Evolutionary conservation across 2,113 vertebrate genomes (phyloP).

Genomic region (Pomatorhinus ruficollis): DNA sequence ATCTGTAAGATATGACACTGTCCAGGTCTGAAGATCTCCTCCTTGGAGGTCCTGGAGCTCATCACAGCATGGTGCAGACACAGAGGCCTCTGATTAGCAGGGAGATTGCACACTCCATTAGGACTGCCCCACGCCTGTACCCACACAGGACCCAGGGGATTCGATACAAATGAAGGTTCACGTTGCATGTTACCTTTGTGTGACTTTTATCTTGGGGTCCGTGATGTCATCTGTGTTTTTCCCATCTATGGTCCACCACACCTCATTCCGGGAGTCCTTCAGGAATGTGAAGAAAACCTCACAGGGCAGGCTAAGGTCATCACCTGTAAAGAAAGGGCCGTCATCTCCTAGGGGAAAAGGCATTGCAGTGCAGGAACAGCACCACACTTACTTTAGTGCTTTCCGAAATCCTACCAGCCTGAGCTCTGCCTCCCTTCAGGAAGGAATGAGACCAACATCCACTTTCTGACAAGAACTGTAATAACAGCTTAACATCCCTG

Average conservation of each 20-base stretch:
- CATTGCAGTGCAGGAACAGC: neutral
- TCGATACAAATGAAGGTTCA: neutral
- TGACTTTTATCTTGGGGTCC: slow-evolving; percentile 67
- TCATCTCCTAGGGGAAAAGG: neutral
- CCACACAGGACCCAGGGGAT: neutral
- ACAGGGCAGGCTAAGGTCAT: slow-evolving; percentile 76
- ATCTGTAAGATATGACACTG: neutral
- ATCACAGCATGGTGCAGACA: neutral
- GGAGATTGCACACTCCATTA: neutral
- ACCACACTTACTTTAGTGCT: neutral
- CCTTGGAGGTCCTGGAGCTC: neutral
- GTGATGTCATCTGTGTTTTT: slow-evolving; percentile 74
- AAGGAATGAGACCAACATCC: neutral
- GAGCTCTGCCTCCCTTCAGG: neutral
- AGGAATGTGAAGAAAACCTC: slow-evolving; percentile 78
- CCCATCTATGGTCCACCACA: slow-evolving; percentile 94
- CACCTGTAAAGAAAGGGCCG: slow-evolving; percentile 53
- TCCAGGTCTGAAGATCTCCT: neutral
- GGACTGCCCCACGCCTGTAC: neutral
- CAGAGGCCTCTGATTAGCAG: neutral
- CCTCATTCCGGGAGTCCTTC: slow-evolving; percentile 67
- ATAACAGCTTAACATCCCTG: neutral
- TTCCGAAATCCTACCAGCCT: neutral
- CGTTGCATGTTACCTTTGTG: slow-evolving; percentile 42
- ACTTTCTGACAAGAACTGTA: neutral